Percentiles rank a stretch among this genome's conserved stretches.
phyloP scores from a whole-genome alignment of 2,888 invertebrate genomes.

The Eudemis profundana region DNA sequence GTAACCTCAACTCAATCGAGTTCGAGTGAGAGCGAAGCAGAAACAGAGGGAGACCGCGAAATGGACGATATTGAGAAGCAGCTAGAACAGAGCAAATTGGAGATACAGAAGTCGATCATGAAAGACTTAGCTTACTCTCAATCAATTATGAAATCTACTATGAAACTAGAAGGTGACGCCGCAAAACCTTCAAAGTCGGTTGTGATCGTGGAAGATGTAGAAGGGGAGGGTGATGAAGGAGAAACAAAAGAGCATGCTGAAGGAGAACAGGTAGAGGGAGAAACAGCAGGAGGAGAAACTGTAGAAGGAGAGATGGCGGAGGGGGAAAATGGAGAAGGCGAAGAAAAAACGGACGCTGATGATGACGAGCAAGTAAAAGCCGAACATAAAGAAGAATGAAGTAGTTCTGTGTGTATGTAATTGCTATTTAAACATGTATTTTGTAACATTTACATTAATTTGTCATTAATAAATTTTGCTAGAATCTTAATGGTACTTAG shows the following conservation, averaged over 20 bases:
- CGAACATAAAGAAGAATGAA: slow-evolving; percentile 43
- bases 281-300: slow-evolving; percentile 58
- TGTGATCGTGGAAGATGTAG: slow-evolving; percentile 47
- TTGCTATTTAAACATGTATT: neutral
- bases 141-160: slow-evolving; percentile 53
- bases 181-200: slow-evolving; percentile 53
- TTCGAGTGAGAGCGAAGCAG: slow-evolving; percentile 50
- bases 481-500: no score
- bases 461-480: slow-evolving; percentile 16
- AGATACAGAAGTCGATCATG: slow-evolving; percentile 74
- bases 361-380: slow-evolving; percentile 44
- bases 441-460: slow-evolving; percentile 12
- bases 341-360: slow-evolving; percentile 26
- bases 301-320: slow-evolving; percentile 57
- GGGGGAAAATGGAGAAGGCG: slow-evolving; percentile 56
- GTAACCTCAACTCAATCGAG: slow-evolving; percentile 67
- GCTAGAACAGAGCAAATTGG: slow-evolving; percentile 67
- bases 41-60: slow-evolving; percentile 54
- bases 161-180: slow-evolving; percentile 41
- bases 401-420: neutral
- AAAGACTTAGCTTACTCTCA: slow-evolving; percentile 71
- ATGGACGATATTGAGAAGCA: slow-evolving; percentile 62
- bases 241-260: slow-evolving; percentile 12
- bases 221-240: slow-evolving; percentile 34
- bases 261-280: slow-evolving; percentile 32